A percentile compares a stretch with the other conserved stretches of the same genome.
Conservation (phyloP, 2,888 invertebrate species). For the Thecophora atra region DNA sequence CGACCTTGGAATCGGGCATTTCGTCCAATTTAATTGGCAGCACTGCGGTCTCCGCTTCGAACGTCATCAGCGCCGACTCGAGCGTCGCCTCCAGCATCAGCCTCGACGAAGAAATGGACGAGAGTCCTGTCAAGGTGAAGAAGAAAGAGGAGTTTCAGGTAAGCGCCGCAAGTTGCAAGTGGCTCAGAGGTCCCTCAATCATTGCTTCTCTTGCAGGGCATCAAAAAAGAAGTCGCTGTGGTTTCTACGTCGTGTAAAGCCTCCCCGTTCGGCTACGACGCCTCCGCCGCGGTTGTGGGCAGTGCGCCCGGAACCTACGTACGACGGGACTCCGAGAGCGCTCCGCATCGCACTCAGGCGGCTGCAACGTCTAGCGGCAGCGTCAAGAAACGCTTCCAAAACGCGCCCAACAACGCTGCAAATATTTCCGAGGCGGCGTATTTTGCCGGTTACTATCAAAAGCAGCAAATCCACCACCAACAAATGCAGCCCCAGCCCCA, state of each 20-base stretch:
- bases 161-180: constrained; percentile 36
- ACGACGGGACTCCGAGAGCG: constrained; percentile 54
- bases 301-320: constrained; percentile 50
- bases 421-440: constrained; percentile 51
- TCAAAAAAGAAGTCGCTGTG: constrained; percentile 62
- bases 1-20: constrained; percentile 65
- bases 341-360: constrained; percentile 50
- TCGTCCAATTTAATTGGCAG: constrained; percentile 77
- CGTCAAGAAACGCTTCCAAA: constrained; percentile 55
- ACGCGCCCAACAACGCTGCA: constrained; percentile 40
- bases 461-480: constrained; percentile 49
- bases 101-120: constrained; percentile 65
- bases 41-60: constrained; percentile 71
- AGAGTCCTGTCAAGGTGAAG: constrained; percentile 64
- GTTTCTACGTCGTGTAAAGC: constrained; percentile 65
- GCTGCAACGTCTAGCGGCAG: constrained; percentile 28
- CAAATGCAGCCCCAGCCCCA: constrained; percentile 47
- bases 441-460: constrained; percentile 59
- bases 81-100: constrained; percentile 67
- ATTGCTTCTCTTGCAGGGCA: constrained; percentile 50
- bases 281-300: constrained; percentile 41
- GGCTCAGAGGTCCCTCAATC: background rate
- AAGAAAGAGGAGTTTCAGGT: constrained; percentile 65
- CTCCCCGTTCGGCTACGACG: constrained; percentile 62
- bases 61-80: constrained; percentile 69